These are phyloP conservation scores for Drosophila putrida DNA, from an alignment of 2,888 invertebrate species.

Conservation along the genomic window DNA sequence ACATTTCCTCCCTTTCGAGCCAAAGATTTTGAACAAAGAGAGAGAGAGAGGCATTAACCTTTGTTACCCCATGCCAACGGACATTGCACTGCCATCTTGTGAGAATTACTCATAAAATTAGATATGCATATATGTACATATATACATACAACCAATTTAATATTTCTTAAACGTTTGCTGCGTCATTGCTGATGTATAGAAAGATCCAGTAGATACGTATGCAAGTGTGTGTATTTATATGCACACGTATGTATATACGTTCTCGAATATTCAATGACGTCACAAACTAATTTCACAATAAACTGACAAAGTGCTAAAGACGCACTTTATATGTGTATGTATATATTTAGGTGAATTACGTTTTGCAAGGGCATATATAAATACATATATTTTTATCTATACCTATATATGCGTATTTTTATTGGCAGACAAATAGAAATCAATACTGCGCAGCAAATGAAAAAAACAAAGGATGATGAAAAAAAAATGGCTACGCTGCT, in stretches of 20 bases:
- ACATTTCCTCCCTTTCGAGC: slow-evolving; percentile 19
- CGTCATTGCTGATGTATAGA: slow-evolving; percentile 10
- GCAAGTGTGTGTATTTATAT: not conserved
- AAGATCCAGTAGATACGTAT: not conserved
- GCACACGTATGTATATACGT: not conserved
- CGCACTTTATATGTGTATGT: slow-evolving; percentile 13
- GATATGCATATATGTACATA: not conserved
- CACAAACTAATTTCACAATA: slow-evolving; percentile 55
- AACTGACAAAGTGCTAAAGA: slow-evolving; percentile 14
- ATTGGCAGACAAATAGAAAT: slow-evolving; percentile 17
- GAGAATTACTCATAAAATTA: slow-evolving; percentile 13
- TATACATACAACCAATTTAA: not conserved
- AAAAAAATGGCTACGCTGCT: slow-evolving; percentile 41
- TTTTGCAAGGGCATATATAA: slow-evolving; percentile 16
- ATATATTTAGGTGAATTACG: not conserved
- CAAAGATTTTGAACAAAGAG: slow-evolving; percentile 17
- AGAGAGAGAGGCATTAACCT: slow-evolving; percentile 29
- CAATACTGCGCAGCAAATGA: slow-evolving; percentile 2
- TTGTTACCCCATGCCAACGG: slow-evolving; percentile 18
- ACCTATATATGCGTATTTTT: not conserved
- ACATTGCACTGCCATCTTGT: slow-evolving; percentile 28
- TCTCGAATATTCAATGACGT: slow-evolving; percentile 55
- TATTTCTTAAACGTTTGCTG: not conserved
- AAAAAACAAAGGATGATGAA: not conserved
- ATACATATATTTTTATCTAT: not conserved